Conservation (phyloP, 2,888 invertebrate species). For the Eristalinus aeneus region DNA sequence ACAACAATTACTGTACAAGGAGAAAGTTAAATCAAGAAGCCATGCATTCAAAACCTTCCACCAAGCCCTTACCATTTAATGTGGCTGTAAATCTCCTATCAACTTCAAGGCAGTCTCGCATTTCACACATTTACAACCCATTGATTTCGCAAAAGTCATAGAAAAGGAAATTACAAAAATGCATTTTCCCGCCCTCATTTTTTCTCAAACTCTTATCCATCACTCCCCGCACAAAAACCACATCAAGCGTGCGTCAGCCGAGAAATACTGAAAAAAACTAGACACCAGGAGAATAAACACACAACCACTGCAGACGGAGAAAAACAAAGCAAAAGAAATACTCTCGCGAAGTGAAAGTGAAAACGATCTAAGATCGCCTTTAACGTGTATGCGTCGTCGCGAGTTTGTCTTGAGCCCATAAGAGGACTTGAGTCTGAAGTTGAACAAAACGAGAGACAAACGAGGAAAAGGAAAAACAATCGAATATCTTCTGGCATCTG, state of each 20-base stretch:
- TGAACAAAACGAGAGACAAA: conserved; percentile 21
- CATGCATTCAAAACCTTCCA: not conserved
- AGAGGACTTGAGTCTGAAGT: conserved; percentile 42
- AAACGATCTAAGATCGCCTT: conserved; percentile 49
- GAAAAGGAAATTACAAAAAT: not conserved
- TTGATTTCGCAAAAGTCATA: not conserved
- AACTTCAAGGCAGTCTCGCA: not conserved
- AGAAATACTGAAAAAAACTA: not conserved
- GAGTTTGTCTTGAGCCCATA: conserved; percentile 3
- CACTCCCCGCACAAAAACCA: not conserved
- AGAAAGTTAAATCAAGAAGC: not conserved
- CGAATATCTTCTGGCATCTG: conserved; percentile 40
- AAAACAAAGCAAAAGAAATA: conserved; percentile 35
- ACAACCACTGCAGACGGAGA: conserved; percentile 13
- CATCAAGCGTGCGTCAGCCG: not conserved
- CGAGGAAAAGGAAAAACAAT: conserved; percentile 16
- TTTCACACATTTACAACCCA: not conserved
- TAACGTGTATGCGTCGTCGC: not conserved
- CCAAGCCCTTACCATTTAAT: not conserved
- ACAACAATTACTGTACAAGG: not conserved
- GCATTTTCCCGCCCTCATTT: not conserved
- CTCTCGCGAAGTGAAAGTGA: conserved; percentile 56
- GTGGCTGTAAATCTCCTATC: no score
- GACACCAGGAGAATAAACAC: not conserved
- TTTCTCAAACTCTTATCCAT: not conserved